Evolutionary conservation across 2,888 invertebrate species (phyloP).

Genomic region (Trichogramma dendrolimi): DNA sequence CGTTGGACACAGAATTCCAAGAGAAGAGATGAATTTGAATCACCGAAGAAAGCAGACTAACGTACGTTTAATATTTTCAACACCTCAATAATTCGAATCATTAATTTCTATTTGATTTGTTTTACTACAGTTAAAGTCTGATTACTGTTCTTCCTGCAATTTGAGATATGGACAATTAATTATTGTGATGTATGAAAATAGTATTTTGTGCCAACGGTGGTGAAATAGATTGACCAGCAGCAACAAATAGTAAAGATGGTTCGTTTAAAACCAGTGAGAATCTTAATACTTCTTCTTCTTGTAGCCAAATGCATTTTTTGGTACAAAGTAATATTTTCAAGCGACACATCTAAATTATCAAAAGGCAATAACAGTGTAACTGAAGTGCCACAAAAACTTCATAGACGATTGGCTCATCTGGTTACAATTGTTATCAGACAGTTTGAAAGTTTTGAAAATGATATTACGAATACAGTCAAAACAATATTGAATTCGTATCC

Average conservation of each 20-base stretch:
- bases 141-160: too few species aligned
- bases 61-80: too few species aligned
- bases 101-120: too few species aligned
- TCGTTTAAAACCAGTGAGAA: slow-evolving; percentile 47
- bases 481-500: slow-evolving; percentile 70
- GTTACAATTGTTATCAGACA: slow-evolving; percentile 77
- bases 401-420: slow-evolving; percentile 49
- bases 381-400: slow-evolving; percentile 43
- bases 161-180: too few species aligned
- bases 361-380: slow-evolving; percentile 28
- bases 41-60: too few species aligned
- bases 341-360: slow-evolving; percentile 34
- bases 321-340: slow-evolving; percentile 53
- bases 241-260: slow-evolving; percentile 29
- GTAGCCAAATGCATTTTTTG: slow-evolving; percentile 54
- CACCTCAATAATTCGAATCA: too few species aligned
- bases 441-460: slow-evolving; percentile 83
- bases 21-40: too few species aligned
- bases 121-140: too few species aligned
- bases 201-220: not conserved
- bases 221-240: slow-evolving; percentile 18
- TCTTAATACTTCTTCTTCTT: slow-evolving; percentile 49
- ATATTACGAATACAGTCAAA: slow-evolving; percentile 71
- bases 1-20: too few species aligned
- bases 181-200: not conserved